phyloP scores from a whole-genome alignment of 2,113 vertebrate genomes.

The Hippolais icterina region DNA sequence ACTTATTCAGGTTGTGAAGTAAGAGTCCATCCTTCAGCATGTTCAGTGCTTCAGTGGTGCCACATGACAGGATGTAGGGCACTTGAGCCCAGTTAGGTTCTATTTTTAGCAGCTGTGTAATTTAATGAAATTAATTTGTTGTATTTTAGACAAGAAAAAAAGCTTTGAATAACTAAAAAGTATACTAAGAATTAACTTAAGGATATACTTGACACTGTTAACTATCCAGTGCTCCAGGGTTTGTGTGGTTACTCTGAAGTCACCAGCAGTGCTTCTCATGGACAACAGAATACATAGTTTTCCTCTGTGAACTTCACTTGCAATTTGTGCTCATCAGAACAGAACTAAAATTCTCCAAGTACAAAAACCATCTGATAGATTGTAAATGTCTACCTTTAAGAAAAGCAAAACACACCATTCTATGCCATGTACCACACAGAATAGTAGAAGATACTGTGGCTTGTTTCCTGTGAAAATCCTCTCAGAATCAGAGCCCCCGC shows the following conservation, averaged over 20 bases:
- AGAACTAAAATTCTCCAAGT: not conserved
- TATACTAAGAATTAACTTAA: not conserved
- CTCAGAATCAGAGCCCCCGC: not conserved
- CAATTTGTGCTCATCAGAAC: not conserved
- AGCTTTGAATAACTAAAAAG: not conserved
- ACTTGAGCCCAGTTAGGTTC: not conserved
- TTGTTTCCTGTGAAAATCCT: not conserved
- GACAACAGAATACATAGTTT: not conserved
- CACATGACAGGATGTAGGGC: not conserved
- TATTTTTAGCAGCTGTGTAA: not conserved
- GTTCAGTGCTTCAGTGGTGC: not conserved
- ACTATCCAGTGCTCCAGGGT: not conserved
- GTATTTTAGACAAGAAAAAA: not conserved
- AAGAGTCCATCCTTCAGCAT: not conserved
- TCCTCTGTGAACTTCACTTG: not conserved
- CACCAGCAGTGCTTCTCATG: not conserved
- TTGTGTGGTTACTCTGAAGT: not conserved
- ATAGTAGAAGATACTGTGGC: not conserved
- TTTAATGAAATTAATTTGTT: not conserved
- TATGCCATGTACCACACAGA: not conserved
- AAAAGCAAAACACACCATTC: not conserved
- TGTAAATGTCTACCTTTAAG: not conserved
- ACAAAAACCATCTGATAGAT: not conserved
- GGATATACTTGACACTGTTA: not conserved
- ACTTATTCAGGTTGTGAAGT: not conserved